A percentile compares a stretch with the other conserved stretches of the same genome.
Evolutionary conservation across 2,797 vertebrate genomes (phyloP).

Genomic region (Anguilla megastoma): DNA sequence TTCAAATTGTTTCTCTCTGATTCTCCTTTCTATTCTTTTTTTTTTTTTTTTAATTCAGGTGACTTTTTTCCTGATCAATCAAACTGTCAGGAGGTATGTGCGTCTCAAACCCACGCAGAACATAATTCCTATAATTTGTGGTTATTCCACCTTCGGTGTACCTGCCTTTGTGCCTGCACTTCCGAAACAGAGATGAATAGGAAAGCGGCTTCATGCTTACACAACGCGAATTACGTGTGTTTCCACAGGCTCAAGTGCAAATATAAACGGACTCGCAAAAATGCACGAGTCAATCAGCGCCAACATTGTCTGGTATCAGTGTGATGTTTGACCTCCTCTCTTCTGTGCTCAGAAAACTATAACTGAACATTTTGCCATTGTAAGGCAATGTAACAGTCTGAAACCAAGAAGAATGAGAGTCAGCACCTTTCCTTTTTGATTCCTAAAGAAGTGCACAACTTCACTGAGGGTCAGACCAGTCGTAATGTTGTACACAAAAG

Average conservation of each 20-base stretch:
- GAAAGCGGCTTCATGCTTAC: constrained; percentile 51
- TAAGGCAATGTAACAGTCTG: not conserved
- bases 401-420: not conserved
- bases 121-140: constrained; percentile 76
- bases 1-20: constrained; percentile 75
- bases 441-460: not conserved
- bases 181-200: constrained; percentile 61
- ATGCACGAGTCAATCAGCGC: constrained; percentile 5
- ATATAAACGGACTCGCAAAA: constrained; percentile 29
- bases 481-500: not conserved
- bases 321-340: not conserved
- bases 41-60: constrained; percentile 75
- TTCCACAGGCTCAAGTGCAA: constrained; percentile 41
- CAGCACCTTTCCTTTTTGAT: not conserved
- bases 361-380: not conserved
- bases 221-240: constrained; percentile 49
- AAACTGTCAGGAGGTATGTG: constrained; percentile 65
- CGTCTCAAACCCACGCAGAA: constrained; percentile 68
- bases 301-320: not conserved
- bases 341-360: not conserved
- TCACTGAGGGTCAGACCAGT: not conserved
- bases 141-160: constrained; percentile 58
- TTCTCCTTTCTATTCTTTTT: constrained; percentile 71
- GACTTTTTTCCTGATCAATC: constrained; percentile 77
- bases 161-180: constrained; percentile 64